Conservation (phyloP, 2,888 invertebrate species). For the Anagyrus pseudococci region DNA sequence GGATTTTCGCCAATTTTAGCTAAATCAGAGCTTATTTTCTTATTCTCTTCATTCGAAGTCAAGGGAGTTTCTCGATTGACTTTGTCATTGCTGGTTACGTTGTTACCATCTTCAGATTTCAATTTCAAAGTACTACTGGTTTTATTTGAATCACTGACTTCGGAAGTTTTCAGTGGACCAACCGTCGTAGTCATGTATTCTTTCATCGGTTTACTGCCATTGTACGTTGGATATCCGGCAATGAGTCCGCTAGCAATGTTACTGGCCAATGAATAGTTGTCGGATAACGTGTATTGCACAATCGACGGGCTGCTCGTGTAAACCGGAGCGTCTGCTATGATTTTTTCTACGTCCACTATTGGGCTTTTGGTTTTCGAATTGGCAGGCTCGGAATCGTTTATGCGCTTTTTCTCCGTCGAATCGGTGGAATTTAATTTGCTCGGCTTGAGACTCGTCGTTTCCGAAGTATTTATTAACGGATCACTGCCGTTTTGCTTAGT, state of each 20-base stretch:
- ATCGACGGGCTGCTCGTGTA: conserved; percentile 27
- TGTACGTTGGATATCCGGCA: conserved; percentile 48
- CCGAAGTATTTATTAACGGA: conserved; percentile 33
- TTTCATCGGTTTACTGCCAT: conserved; percentile 12
- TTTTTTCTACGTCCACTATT: conserved; percentile 43
- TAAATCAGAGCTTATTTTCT: neutral
- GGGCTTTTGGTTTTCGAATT: conserved; percentile 35
- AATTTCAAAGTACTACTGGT: conserved; percentile 3
- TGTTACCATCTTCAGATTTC: conserved; percentile 9
- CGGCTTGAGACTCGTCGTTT: conserved; percentile 11
- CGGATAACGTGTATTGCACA: conserved; percentile 41
- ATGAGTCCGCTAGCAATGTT: conserved; percentile 51
- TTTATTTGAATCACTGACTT: neutral
- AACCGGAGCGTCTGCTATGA: conserved; percentile 43
- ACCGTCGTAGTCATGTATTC: neutral
- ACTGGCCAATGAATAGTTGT: conserved; percentile 35
- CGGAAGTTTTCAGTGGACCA: neutral
- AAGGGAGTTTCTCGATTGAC: conserved; percentile 10
- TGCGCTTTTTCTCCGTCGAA: neutral
- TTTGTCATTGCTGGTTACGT: neutral
- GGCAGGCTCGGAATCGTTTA: conserved; percentile 27
- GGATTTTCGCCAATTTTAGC: neutral
- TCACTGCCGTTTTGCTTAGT: conserved; percentile 9
- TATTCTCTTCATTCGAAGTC: neutral
- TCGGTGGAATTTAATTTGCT: neutral